These are phyloP conservation scores for human DNA, from an alignment of 2,113 vertebrate species.

Conservation along the genomic window DNA sequence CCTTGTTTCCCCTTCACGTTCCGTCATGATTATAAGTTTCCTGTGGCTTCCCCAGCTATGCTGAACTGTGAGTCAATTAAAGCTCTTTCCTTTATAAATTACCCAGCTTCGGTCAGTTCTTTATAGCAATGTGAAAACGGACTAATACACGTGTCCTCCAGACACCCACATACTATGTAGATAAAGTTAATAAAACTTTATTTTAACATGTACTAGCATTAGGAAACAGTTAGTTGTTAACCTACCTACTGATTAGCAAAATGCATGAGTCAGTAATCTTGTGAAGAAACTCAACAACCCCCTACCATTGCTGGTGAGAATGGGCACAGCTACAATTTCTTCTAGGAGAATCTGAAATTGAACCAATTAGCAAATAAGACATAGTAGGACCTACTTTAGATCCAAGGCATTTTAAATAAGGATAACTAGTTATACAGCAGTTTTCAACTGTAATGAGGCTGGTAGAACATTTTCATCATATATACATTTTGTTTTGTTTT, in stretches of 20 bases:
- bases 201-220: slow-evolving; percentile 3
- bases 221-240: not conserved
- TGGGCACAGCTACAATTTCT: not conserved
- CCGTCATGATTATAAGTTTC: no score
- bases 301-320: not conserved
- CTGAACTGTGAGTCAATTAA: no score
- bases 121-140: no score
- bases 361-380: not conserved
- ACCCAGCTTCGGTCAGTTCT: no score
- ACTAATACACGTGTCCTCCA: not conserved
- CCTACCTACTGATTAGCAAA: not conserved
- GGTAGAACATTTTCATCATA: not conserved
- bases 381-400: not conserved
- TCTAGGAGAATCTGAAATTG: not conserved
- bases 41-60: no score
- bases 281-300: not conserved
- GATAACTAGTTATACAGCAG: not conserved
- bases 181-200: slow-evolving; percentile 13
- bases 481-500: not conserved
- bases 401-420: not conserved
- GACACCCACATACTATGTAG: not conserved
- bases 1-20: no score
- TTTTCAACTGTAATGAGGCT: slow-evolving; percentile 1
- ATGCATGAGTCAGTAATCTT: not conserved
- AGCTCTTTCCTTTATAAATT: no score